A percentile compares a stretch with the other conserved stretches of the same genome.
These are phyloP conservation scores for Sycophaga agraensis DNA, from an alignment of 1,140 invertebrate species.

Conservation along the genomic window DNA sequence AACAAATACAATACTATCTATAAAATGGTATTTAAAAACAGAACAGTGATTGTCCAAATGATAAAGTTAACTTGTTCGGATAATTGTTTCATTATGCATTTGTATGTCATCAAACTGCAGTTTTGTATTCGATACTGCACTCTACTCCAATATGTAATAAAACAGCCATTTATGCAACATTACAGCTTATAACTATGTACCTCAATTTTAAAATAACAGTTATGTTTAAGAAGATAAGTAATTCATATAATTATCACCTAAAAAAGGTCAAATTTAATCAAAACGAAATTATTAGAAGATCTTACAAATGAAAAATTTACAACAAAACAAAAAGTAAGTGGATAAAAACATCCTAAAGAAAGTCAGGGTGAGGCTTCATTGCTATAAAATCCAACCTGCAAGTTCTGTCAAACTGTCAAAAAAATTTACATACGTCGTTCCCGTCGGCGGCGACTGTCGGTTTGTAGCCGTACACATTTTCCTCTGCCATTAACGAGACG, in stretches of 20 bases:
- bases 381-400: conserved; percentile 42
- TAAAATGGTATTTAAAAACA: too few relatives aligned
- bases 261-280: neutral
- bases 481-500: conserved; percentile 57
- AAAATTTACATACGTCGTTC: conserved; percentile 52
- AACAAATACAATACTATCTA: too few relatives aligned
- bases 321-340: neutral
- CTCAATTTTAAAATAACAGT: conserved; percentile 6
- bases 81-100: too few relatives aligned
- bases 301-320: too few relatives aligned
- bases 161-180: neutral
- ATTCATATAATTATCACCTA: neutral
- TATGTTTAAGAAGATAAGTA: neutral
- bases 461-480: conserved; percentile 57
- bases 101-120: too few relatives aligned
- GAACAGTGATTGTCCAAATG: too few relatives aligned
- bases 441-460: conserved; percentile 50
- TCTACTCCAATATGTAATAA: neutral
- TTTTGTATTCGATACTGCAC: neutral
- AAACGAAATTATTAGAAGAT: neutral
- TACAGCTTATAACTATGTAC: neutral
- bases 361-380: neutral
- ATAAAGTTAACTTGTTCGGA: too few relatives aligned
- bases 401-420: conserved; percentile 50
- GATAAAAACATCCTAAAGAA: neutral